Evolutionary conservation across 2,797 vertebrate genomes (phyloP), one percentile per base, ranked within the genome.

Genomic region (Emydoidea blandingii): DNA sequence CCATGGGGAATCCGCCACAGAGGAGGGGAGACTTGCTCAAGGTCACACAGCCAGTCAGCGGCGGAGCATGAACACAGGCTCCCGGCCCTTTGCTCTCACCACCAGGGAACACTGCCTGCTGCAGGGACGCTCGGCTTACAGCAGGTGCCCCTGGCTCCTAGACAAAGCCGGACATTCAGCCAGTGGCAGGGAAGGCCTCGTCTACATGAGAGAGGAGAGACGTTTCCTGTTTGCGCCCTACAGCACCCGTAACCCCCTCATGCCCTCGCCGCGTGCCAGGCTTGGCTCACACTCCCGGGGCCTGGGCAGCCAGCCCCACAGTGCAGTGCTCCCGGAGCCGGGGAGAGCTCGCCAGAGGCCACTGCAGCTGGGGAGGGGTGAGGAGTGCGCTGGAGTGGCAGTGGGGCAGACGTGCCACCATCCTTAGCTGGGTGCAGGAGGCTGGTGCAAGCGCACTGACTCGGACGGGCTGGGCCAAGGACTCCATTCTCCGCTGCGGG

Each of bases 231-330:
- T 31, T 4, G 14, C 6, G 31, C 59, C 57, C 6, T 16, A 34
- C 31, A 19, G 18, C 5, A 9, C 65, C 65, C 16, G 19, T 11
- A 5, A 23, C n/a, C 65, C 65, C n/a, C 8, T 8, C 15, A 12
- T 62, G 59, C 31, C 59, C 59, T 31, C 12, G 14, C 57, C 57
- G 16, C 14, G 7, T 34, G 59, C 59, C 59, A 65, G 31, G 59
- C 62, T 34, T 37, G 18, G 18, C 65, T 5, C 12, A 16, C 8
- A 0, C 18, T 19, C 15, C 34, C 7, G 1, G 6, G 5, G 31
- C 29, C 59, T 8, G 31, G 15, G 31, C 31, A 62, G 31, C 59
- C 8, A 18, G 16, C 16, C 65, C n/a, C 34, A 6, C 34, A 21
- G 65, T 8, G 9, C 34, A 37, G n/a, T 4, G 9, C 65, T 68